Percentiles rank a stretch among this genome's conserved stretches.
Conservation (phyloP, 2,888 invertebrate species). For the Glyphotaelius pellucidus region DNA sequence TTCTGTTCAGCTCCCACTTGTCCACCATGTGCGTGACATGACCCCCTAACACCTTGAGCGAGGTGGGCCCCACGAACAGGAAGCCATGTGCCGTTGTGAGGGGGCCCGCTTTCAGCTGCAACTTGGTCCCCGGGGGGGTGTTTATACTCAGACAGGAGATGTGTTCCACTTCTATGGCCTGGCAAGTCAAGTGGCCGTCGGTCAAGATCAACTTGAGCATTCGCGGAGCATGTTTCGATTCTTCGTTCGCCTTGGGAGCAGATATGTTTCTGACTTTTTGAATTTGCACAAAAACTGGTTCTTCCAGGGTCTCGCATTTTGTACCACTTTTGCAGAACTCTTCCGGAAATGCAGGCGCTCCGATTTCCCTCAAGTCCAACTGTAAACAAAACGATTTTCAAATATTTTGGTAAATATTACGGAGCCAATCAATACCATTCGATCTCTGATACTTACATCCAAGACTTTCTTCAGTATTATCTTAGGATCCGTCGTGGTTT, state of each 20-base stretch:
- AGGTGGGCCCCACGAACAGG: constrained; percentile 82
- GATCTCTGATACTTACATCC: constrained; percentile 79
- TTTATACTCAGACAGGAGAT: constrained; percentile 85
- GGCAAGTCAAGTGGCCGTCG: constrained; percentile 88
- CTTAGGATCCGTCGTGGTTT: constrained; percentile 80
- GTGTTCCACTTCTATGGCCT: constrained; percentile 86
- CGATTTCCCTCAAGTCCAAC: constrained; percentile 89
- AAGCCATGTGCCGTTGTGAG: constrained; percentile 84
- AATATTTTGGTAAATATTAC: constrained; percentile 24
- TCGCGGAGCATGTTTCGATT: constrained; percentile 87
- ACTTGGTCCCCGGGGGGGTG: constrained; percentile 93
- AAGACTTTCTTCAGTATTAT: constrained; percentile 81
- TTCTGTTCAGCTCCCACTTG: constrained; percentile 89
- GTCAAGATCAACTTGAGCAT: constrained; percentile 90
- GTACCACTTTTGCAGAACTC: constrained; percentile 80
- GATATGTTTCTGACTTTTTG: constrained; percentile 92
- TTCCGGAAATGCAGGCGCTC: constrained; percentile 84
- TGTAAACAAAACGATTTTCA: constrained; percentile 71
- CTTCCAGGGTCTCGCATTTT: constrained; percentile 73
- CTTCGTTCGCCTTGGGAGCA: constrained; percentile 94
- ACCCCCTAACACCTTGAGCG: constrained; percentile 89
- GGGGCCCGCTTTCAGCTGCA: constrained; percentile 78
- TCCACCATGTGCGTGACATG: constrained; percentile 89
- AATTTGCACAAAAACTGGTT: constrained; percentile 89
- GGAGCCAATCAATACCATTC: constrained; percentile 3